A percentile compares a stretch with the other conserved stretches of the same genome.
These are phyloP conservation scores for Sebastes kiyomatsui DNA, from an alignment of 2,797 vertebrate species.

Conservation along the genomic window DNA sequence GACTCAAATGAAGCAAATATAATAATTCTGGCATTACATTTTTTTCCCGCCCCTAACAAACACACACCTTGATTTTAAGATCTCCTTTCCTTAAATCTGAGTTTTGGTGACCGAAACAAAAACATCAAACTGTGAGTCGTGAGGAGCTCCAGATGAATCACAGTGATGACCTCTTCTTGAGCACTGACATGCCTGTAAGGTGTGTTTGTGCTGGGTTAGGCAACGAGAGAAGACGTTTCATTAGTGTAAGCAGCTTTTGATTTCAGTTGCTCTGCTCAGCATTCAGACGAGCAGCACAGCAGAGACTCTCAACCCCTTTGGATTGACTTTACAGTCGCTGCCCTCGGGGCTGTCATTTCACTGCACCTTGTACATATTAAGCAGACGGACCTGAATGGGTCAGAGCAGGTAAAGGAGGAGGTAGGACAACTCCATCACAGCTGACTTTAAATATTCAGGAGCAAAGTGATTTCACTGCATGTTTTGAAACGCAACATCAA, in stretches of 20 bases:
- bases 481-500: not conserved
- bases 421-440: not conserved
- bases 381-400: conserved; percentile 7
- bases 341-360: not conserved
- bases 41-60: too few species aligned
- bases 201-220: not conserved
- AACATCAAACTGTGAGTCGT: not conserved
- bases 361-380: not conserved
- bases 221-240: conserved; percentile 26
- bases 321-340: not conserved
- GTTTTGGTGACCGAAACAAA: not conserved
- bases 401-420: conserved; percentile 1
- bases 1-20: too few species aligned
- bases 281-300: not conserved
- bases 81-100: not conserved
- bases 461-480: not conserved
- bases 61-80: too few species aligned
- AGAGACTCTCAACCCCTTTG: not conserved
- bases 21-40: too few species aligned
- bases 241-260: conserved; percentile 60
- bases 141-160: not conserved
- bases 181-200: not conserved
- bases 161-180: not conserved
- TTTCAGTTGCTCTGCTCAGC: conserved; percentile 41
- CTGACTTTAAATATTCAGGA: not conserved